Evolutionary conservation across 2,797 vertebrate genomes (phyloP), one percentile per base, ranked within the genome.

Genomic region (Botia kubotai): DNA sequence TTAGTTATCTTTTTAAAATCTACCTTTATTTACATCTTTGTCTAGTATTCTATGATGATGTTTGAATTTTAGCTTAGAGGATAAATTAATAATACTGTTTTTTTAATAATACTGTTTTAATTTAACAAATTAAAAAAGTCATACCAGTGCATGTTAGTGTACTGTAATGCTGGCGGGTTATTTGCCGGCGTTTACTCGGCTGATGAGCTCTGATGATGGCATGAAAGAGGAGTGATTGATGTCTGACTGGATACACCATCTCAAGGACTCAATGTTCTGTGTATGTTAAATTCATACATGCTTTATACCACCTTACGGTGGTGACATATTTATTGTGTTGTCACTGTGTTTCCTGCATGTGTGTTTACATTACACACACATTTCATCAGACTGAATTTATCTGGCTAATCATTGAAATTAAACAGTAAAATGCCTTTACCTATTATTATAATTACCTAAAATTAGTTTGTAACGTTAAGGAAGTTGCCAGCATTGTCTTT

Each of bases 141-240:
- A 33, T 33, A 53, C 72, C 23, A 19, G 71, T 77, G 52, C 67
- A 39, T 62, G 58, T 46, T 78, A 85, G 77, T 80, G 83, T 78
- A 81, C 73, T 65, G 48, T 50, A 74, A 69, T 46, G 75, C 55
- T 68, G 68, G 72, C 81, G 75, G 26, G 36, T 79, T 77, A 79
- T 87, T 80, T 87, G 72, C 77, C 62, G 66, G 69, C 72, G 19
- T 84, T 87, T 87, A 82, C 75, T 74, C 81, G 79, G 80, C 69
- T 63, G 75, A 85, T 83, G 33, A 72, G 69, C 80, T 80, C 70
- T 81, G 75, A 75, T 63, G 57, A 79, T 84, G 79, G 80, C 77
- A 80, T 66, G 80, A 82, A 70, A 73, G 82, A 52, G 12, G 81
- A 72, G 72, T 80, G 82, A 86, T 82, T 79, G 82, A 79, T 69